phyloP scores from a whole-genome alignment of 2,888 invertebrate genomes.

The Hipparchia semele region DNA sequence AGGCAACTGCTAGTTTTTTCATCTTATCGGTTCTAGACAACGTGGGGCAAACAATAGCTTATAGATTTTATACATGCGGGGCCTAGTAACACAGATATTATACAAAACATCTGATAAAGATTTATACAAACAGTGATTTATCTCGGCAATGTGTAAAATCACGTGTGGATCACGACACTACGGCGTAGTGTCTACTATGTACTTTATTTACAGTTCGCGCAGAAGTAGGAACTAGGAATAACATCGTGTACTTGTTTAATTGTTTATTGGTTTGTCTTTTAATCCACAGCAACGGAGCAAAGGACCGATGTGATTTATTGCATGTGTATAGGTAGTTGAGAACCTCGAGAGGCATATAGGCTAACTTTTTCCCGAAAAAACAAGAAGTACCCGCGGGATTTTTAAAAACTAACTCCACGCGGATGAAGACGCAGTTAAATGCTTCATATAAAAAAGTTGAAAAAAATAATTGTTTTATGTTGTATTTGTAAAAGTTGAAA shows the following conservation, averaged over 20 bases:
- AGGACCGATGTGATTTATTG: too few species aligned
- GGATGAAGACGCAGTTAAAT: too few species aligned
- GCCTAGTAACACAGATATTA: slow-evolving; percentile 19
- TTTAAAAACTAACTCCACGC: too few species aligned
- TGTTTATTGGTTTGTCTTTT: too few species aligned
- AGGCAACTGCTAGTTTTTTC: not conserved
- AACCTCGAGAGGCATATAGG: too few species aligned
- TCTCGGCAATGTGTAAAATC: slow-evolving; percentile 35
- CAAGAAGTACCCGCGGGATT: too few species aligned
- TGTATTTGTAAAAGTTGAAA: too few species aligned
- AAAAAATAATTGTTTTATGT: too few species aligned
- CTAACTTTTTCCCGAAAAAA: too few species aligned
- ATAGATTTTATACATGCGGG: slow-evolving; percentile 9
- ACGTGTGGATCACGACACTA: slow-evolving; percentile 37
- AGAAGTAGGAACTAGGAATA: not conserved
- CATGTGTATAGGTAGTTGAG: too few species aligned
- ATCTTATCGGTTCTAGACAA: not conserved
- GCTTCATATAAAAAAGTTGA: not conserved
- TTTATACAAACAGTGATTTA: slow-evolving; percentile 40
- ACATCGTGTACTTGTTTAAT: too few species aligned
- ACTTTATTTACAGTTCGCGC: slow-evolving; percentile 20
- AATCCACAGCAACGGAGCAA: too few species aligned
- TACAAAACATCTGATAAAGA: slow-evolving; percentile 38
- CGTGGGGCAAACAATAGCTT: slow-evolving; percentile 5
- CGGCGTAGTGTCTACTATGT: slow-evolving; percentile 6